A percentile compares a stretch with the other conserved stretches of the same genome.
Conservation (phyloP, 2,888 invertebrate species). For the Pristionchus maxplancki region DNA sequence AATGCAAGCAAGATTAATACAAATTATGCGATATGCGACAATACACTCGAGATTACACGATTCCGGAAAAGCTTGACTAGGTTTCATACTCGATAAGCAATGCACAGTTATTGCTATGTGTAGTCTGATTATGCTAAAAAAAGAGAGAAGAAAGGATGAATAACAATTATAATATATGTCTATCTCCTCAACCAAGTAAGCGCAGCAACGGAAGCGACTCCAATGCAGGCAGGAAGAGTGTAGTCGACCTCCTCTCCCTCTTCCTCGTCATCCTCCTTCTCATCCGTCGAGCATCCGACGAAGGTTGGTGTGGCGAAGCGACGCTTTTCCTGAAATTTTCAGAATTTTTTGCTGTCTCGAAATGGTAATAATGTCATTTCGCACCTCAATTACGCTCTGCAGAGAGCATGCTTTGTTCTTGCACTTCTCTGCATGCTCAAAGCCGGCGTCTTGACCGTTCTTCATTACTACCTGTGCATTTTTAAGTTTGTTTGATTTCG, state of each 20-base stretch:
- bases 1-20: neutral
- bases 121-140: too few species aligned
- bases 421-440: neutral
- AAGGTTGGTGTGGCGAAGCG: constrained; percentile 17
- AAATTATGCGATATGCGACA: neutral
- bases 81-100: neutral
- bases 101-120: too few species aligned
- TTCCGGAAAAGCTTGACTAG: neutral
- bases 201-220: neutral
- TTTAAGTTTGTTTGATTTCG: neutral
- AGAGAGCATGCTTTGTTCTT: neutral
- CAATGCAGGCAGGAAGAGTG: neutral
- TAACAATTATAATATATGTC: too few species aligned
- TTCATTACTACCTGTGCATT: constrained; percentile 10
- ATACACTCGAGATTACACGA: neutral
- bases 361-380: too few species aligned
- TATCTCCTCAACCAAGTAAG: neutral
- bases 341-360: neutral
- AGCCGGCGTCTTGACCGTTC: neutral
- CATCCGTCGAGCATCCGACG: constrained; percentile 21
- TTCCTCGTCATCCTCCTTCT: neutral
- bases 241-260: constrained; percentile 12
- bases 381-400: neutral
- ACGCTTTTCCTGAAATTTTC: constrained; percentile 12
- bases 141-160: too few species aligned